Percentiles rank a stretch among this genome's conserved stretches.
Conservation (phyloP, 2,113 vertebrate genomes). For the Vimba vimba region DNA sequence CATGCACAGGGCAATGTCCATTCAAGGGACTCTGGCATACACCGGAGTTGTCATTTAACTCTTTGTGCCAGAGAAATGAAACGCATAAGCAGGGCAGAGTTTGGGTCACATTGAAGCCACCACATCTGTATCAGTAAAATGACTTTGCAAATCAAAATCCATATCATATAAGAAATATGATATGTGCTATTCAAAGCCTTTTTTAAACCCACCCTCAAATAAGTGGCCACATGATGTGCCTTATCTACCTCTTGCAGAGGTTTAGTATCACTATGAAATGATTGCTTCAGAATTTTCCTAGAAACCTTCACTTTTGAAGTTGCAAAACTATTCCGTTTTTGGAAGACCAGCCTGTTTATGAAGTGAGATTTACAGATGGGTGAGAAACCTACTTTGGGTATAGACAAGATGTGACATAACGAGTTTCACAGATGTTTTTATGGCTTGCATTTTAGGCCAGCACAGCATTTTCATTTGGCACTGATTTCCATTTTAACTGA, state of each 20-base stretch:
- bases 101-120: neutral
- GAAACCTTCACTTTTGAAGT: neutral
- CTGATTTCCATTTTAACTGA: neutral
- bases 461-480: neutral
- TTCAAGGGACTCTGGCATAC: neutral
- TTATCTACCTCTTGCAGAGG: neutral
- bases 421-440: slow-evolving; percentile 28
- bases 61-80: neutral
- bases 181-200: neutral
- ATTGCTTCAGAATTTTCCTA: neutral
- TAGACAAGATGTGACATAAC: neutral
- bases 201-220: neutral
- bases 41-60: neutral
- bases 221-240: neutral
- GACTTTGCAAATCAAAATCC: neutral
- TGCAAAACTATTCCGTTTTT: neutral
- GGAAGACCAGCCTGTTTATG: slow-evolving; percentile 11
- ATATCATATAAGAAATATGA: neutral
- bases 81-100: neutral
- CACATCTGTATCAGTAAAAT: neutral
- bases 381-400: slow-evolving; percentile 18
- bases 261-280: neutral
- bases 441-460: neutral
- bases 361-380: slow-evolving; percentile 13
- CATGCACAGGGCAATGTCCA: neutral